Conservation (phyloP, 2,888 invertebrate genomes). For the Eledone cirrhosa region DNA sequence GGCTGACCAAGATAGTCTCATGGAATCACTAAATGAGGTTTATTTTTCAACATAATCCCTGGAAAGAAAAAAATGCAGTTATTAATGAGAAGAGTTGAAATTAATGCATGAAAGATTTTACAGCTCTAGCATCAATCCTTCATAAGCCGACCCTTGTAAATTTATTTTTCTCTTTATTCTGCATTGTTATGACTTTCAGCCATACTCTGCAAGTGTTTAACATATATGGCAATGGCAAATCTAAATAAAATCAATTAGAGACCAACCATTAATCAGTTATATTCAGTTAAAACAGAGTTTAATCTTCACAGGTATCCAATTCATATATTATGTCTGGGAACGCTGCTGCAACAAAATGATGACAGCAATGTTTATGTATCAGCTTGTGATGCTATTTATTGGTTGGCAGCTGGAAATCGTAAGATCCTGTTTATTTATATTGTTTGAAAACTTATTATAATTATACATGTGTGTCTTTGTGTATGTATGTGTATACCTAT, state of each 20-base stretch:
- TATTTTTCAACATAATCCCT: too few species aligned
- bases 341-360: slow-evolving; percentile 48
- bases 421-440: slow-evolving; percentile 22
- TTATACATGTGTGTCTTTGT: neutral
- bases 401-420: slow-evolving; percentile 61
- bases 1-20: too few species aligned
- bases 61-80: too few species aligned
- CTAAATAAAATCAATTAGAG: neutral
- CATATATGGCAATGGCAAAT: neutral
- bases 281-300: neutral
- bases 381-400: slow-evolving; percentile 55
- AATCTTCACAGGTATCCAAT: slow-evolving; percentile 47
- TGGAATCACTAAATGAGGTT: too few species aligned
- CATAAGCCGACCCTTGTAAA: too few species aligned
- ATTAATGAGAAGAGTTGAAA: too few species aligned
- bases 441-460: neutral
- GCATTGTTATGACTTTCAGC: neutral
- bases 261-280: neutral
- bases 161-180: too few species aligned
- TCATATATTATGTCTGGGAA: slow-evolving; percentile 56
- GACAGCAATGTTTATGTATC: slow-evolving; percentile 44
- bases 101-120: too few species aligned
- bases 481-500: neutral
- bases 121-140: too few species aligned
- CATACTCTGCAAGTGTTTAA: neutral